phyloP scores from a whole-genome alignment of 2,888 invertebrate species.

The Troides oblongomaculatus region DNA sequence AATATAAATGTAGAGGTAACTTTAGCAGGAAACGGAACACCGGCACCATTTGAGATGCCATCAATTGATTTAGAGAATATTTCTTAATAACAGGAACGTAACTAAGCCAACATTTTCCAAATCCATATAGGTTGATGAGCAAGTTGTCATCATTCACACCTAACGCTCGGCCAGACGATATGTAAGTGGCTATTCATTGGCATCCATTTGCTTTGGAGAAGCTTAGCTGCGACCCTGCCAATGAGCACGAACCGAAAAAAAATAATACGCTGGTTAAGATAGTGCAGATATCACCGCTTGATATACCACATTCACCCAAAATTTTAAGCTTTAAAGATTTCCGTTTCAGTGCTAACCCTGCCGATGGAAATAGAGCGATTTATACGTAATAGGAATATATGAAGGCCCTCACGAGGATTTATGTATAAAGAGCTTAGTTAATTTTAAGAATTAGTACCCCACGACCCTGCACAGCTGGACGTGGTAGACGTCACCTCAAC shows the following conservation, averaged over 20 bases:
- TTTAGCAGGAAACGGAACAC: not conserved
- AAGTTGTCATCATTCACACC: constrained; percentile 73
- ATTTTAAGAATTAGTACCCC: constrained; percentile 45
- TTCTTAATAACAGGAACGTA: constrained; percentile 11
- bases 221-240: constrained; percentile 64
- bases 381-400: constrained; percentile 45
- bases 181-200: constrained; percentile 60
- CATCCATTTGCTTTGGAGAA: constrained; percentile 55
- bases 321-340: not conserved
- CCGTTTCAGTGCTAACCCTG: constrained; percentile 36
- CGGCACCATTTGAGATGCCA: not conserved
- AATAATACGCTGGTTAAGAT: constrained; percentile 45
- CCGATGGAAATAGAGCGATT: constrained; percentile 27
- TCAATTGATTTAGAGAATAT: not conserved
- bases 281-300: constrained; percentile 29
- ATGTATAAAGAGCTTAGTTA: constrained; percentile 58
- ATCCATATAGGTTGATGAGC: constrained; percentile 71
- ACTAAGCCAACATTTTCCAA: constrained; percentile 45
- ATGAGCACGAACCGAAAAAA: constrained; percentile 50
- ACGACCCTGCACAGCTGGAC: constrained; percentile 67
- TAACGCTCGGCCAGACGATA: constrained; percentile 68
- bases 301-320: constrained; percentile 1
- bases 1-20: not conserved
- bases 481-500: constrained; percentile 53
- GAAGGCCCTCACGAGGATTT: constrained; percentile 46